Evolutionary conservation across 2,113 vertebrate species (phyloP), one percentile per base, ranked within the genome.

Genomic region (Hymenochirus boettgeri): DNA sequence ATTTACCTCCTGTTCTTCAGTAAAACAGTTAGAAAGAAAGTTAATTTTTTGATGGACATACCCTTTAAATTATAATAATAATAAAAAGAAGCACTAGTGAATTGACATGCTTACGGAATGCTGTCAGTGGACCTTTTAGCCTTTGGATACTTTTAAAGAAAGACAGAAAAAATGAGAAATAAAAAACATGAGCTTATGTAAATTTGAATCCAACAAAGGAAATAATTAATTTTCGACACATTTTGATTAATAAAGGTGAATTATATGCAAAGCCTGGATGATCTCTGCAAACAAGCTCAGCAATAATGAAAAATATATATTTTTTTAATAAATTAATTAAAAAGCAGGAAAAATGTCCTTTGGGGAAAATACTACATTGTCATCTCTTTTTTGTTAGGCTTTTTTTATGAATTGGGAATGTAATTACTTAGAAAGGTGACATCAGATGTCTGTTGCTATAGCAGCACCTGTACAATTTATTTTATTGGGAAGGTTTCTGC

Each of bases 121-220:
- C n/a, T n/a, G n/a, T n/a, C n/a, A n/a, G n/a, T n/a, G n/a, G n/a
- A n/a, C n/a, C n/a, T n/a, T n/a, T n/a, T n/a, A n/a, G n/a, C n/a
- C n/a, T n/a, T n/a, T n/a, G n/a, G n/a, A n/a, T n/a, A n/a, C n/a
- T n/a, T n/a, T n/a, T n/a, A n/a, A n/a, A n/a, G n/a, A n/a, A n/a
- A n/a, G n/a, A n/a, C 15, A 7, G 33, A 2, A 3, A 35, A 42
- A 42, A 42, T 3, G 39, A 42, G 39, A 42, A 42, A n/a, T n/a
- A n/a, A 18, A 42, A 42, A 42, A 42, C n/a, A 4, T 18, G 13
- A 42, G 39, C 15, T 42, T 42, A 42, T 15, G 39, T 6, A 42
- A 42, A 42, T 42, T 42, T n/a, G 39, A 42, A 42, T 42, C 39
- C 39, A 42, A 15, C 39, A 42, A 42, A 42, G 39, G n/a, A 42